A percentile compares a stretch with the other conserved stretches of the same genome.
Conservation (phyloP, 2,888 invertebrate species). For the Oscheius sp. region DNA sequence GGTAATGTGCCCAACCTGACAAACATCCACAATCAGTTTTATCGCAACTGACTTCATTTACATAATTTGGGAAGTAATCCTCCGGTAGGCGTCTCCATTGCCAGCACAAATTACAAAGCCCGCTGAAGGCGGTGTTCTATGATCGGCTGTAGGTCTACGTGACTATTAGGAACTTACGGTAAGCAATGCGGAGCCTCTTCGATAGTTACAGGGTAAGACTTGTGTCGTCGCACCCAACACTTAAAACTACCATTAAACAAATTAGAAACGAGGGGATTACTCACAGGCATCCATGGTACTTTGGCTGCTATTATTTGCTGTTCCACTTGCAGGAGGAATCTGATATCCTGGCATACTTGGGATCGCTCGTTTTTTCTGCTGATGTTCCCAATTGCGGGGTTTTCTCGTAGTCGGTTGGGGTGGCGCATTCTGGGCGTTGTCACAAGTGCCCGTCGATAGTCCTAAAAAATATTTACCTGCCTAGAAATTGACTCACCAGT, state of each 20-base stretch:
- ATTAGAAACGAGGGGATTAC: neutral
- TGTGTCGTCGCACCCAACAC: slow-evolving; percentile 51
- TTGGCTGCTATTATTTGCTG: neutral
- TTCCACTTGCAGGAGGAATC: neutral
- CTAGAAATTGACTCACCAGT: neutral
- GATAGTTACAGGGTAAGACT: slow-evolving; percentile 55
- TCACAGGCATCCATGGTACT: slow-evolving; percentile 6
- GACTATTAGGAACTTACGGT: neutral
- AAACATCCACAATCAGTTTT: slow-evolving; percentile 51
- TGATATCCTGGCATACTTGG: neutral
- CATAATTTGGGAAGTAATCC: slow-evolving; percentile 55
- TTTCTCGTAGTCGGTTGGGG: slow-evolving; percentile 26
- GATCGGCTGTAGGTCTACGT: too few species aligned
- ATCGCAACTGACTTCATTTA: slow-evolving; percentile 61
- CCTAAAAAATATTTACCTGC: slow-evolving; percentile 7
- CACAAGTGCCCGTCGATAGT: slow-evolving; percentile 26
- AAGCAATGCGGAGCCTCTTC: slow-evolving; percentile 45
- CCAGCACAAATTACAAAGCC: slow-evolving; percentile 54
- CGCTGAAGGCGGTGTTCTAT: slow-evolving; percentile 12
- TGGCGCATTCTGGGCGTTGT: slow-evolving; percentile 12
- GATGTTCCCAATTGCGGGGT: neutral
- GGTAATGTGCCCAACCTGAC: too few species aligned
- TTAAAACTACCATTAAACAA: slow-evolving; percentile 23
- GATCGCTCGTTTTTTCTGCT: neutral
- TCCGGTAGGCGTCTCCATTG: slow-evolving; percentile 55